These are phyloP conservation scores for Andrena dorsata DNA, from an alignment of 2,888 invertebrate genomes.

Conservation along the genomic window DNA sequence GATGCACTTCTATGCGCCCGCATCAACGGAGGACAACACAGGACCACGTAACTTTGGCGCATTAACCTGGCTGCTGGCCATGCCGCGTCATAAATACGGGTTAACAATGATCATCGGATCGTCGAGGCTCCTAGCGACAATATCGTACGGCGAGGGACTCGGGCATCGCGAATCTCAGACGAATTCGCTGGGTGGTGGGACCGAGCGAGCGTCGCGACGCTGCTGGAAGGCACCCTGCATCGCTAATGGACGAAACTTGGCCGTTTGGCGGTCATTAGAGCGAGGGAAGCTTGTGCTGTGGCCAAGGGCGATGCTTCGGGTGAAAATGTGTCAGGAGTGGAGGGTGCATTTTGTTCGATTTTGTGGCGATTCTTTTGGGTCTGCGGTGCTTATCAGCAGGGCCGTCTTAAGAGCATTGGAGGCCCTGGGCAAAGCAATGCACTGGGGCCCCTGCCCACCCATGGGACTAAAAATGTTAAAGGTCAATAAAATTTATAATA, in stretches of 20 bases:
- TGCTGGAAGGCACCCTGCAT: not conserved
- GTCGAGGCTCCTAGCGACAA: slow-evolving; percentile 51
- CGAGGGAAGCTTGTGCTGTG: too few relatives aligned
- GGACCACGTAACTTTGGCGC: slow-evolving; percentile 72
- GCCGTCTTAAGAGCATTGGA: too few relatives aligned
- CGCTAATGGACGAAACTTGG: not conserved
- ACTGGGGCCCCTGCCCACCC: too few relatives aligned
- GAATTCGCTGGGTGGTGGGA: not conserved
- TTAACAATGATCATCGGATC: slow-evolving; percentile 69
- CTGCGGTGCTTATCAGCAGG: too few relatives aligned
- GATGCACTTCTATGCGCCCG: slow-evolving; percentile 54
- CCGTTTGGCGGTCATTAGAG: not conserved
- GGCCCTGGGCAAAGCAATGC: too few relatives aligned
- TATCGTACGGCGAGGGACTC: slow-evolving; percentile 39
- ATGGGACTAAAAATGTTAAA: too few relatives aligned
- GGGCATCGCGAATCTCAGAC: not conserved
- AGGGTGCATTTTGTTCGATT: too few relatives aligned
- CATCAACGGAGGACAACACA: slow-evolving; percentile 37
- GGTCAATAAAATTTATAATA: too few relatives aligned
- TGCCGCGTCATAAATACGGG: slow-evolving; percentile 76
- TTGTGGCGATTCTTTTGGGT: too few relatives aligned
- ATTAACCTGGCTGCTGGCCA: slow-evolving; percentile 79
- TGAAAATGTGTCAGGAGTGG: too few relatives aligned
- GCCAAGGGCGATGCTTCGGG: too few relatives aligned
- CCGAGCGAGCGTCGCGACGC: not conserved